Percentiles rank a stretch among this genome's conserved stretches.
phyloP scores from a whole-genome alignment of 1,140 invertebrate genomes.

The Eueides isabella region DNA sequence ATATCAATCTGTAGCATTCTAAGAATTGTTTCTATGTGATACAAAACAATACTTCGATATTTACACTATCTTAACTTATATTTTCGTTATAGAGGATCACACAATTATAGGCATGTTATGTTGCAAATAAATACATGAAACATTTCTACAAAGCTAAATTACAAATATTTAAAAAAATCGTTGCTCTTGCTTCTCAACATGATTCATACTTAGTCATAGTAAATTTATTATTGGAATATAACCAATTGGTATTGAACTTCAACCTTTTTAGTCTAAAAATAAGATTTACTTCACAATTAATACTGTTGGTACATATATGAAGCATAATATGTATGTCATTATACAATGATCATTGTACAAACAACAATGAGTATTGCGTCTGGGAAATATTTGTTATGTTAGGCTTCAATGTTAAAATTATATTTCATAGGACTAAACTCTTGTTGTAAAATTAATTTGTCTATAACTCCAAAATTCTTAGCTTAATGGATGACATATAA shows the following conservation, averaged over 20 bases:
- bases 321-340: too few species aligned
- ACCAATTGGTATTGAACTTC: not conserved
- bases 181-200: not conserved
- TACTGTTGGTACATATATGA: not conserved
- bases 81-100: too few species aligned
- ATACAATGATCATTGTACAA: conserved; percentile 2
- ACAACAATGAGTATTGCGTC: not conserved
- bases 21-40: conserved; percentile 34
- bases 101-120: not conserved
- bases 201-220: not conserved
- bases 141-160: not conserved
- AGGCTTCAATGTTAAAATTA: not conserved
- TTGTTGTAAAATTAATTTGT: not conserved
- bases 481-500: not conserved
- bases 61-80: not conserved
- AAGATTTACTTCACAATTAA: not conserved
- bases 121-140: too few species aligned
- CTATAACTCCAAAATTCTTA: not conserved
- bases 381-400: not conserved
- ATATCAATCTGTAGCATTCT: conserved; percentile 23
- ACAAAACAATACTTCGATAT: conserved; percentile 9
- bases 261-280: conserved; percentile 10
- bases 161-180: not conserved
- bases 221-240: not conserved
- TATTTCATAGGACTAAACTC: not conserved